phyloP scores from a whole-genome alignment of 2,797 vertebrate genomes.

The Dryobates pubescens region DNA sequence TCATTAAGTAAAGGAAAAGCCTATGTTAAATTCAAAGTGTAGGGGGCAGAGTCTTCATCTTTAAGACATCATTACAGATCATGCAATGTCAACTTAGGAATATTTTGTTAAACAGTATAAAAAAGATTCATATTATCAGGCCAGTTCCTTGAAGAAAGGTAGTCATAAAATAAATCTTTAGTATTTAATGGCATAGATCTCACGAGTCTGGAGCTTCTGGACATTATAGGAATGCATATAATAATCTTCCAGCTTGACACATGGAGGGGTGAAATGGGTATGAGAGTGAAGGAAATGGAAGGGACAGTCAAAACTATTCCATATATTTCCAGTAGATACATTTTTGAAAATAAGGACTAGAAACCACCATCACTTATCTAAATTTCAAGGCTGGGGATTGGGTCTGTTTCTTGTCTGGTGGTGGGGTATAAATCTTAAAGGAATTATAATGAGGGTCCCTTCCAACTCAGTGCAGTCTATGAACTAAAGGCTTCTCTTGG shows the following conservation, averaged over 20 bases:
- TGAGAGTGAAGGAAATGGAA: background rate
- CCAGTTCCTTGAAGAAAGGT: background rate
- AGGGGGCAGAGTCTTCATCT: background rate
- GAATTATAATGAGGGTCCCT: background rate
- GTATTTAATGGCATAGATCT: background rate
- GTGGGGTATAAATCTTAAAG: background rate
- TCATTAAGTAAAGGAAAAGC: background rate
- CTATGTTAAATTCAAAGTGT: background rate
- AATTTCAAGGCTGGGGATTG: background rate
- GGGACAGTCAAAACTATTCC: background rate
- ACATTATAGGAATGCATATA: background rate
- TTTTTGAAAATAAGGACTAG: background rate
- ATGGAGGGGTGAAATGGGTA: background rate
- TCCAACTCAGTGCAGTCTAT: too few relatives aligned
- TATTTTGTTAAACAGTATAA: background rate
- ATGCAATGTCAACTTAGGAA: background rate
- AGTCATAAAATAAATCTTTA: background rate
- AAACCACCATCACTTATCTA: background rate
- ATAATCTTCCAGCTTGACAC: background rate
- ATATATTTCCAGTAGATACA: background rate
- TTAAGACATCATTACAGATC: background rate
- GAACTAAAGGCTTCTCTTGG: background rate
- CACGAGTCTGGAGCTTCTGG: background rate
- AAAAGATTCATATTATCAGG: background rate
- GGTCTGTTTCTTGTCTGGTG: background rate